Evolutionary conservation across 1,140 invertebrate species (phyloP).

Genomic region (Eriosoma lanigerum): DNA sequence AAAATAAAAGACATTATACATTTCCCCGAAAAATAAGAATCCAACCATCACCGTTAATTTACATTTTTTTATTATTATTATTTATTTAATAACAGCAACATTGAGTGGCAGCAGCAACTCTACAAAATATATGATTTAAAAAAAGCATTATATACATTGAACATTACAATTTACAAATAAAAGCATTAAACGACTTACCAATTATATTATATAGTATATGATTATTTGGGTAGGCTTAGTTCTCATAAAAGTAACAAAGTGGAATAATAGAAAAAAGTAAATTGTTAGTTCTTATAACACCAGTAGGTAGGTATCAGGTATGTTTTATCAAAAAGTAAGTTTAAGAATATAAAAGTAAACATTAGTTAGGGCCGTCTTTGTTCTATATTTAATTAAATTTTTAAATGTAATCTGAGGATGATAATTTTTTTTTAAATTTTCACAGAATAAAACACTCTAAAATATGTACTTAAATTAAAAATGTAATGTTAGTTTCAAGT

Average conservation of each 20-base stretch:
- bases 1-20: neutral
- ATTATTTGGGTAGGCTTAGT: slow-evolving; percentile 3
- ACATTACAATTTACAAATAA: neutral
- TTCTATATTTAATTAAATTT: too few species aligned
- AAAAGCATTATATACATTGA: slow-evolving; percentile 38
- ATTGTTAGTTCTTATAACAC: too few species aligned
- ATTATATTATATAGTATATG: neutral
- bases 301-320: too few species aligned
- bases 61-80: neutral
- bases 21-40: neutral
- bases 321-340: too few species aligned
- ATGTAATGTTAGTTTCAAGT: too few species aligned
- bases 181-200: slow-evolving; percentile 36
- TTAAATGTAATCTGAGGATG: too few species aligned
- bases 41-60: slow-evolving; percentile 15
- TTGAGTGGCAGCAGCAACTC: slow-evolving; percentile 40
- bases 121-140: slow-evolving; percentile 20
- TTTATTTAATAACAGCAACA: slow-evolving; percentile 27
- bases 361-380: too few species aligned
- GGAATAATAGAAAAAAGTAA: too few species aligned
- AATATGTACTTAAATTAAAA: too few species aligned
- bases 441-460: too few species aligned
- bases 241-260: neutral
- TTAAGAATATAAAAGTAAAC: too few species aligned
- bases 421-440: too few species aligned